Evolutionary conservation across 2,888 invertebrate genomes (phyloP), one percentile per base, ranked within the genome.

Genomic region (Marasmarcha lunaedactyla): DNA sequence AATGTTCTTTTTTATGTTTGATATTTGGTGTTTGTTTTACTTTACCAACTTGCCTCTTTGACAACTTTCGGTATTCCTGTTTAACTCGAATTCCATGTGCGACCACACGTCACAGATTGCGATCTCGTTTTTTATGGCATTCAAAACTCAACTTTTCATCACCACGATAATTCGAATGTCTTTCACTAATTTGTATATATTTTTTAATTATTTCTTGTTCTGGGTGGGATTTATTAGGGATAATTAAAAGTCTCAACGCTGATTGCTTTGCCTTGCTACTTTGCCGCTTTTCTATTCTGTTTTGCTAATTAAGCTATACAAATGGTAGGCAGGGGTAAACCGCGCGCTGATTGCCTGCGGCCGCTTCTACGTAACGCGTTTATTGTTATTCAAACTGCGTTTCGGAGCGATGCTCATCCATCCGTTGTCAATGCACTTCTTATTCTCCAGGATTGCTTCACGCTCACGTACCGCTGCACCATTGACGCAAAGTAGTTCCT

Each of bases 291-390:
- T 48, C 48, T 52, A 42, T 47, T 47, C 44, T 45, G 49, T 52
- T 61, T 41, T 54, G 55, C 64, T 70, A 71, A 73, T 74, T 71
- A 71, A 73, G 65, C 68, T 57, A 60, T 63, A 62, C 68, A 67
- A 67, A 68, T 70, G 56, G 59, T 54, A 56, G 54, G 51, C 41
- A 52, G 54, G 55, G 54, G 51, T 55, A 51, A 55, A 64, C 68
- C 71, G 53, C 64, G 48, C 56, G 58, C 59, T 67, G 73, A 73
- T 76, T 71, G 63, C 66, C 48, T 58, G 48, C 46, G 56, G 59
- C 64, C 68, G 56, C 63, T 52, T 45, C 45, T 50, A 49, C 41
- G 39, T 42, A 51, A 50, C 45, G 49, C 52, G 49, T 50, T 58
- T 54, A 65, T 76, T 73, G 59, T 63, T 71, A 76, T 76, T 73